These are phyloP conservation scores for Lagopus leucura DNA, from an alignment of 2,113 vertebrate genomes.

Conservation along the genomic window DNA sequence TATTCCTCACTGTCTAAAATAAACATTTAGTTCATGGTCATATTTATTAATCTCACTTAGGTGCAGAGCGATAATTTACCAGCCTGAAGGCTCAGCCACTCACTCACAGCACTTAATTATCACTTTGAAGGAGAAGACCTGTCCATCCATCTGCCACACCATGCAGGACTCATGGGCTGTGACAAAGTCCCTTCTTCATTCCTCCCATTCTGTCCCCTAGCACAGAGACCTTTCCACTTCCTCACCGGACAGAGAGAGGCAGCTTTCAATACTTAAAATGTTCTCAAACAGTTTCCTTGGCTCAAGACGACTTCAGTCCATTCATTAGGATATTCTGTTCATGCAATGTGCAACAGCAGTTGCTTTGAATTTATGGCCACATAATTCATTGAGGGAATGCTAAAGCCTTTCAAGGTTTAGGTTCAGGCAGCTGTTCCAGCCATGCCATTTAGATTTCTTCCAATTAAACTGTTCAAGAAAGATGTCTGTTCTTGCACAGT, in stretches of 20 bases:
- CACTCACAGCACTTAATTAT: constrained; percentile 25
- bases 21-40: constrained; percentile 22
- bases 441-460: neutral
- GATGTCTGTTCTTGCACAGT: neutral
- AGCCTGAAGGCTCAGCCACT: neutral
- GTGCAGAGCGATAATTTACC: neutral
- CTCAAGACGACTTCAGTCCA: neutral
- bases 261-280: neutral
- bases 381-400: neutral
- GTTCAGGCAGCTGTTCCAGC: neutral
- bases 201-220: neutral
- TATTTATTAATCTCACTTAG: constrained; percentile 60
- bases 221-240: neutral
- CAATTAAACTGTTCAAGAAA: neutral
- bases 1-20: constrained; percentile 6
- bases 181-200: neutral
- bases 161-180: neutral
- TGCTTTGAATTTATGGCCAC: neutral
- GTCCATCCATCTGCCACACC: neutral
- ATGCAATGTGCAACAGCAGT: neutral
- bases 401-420: neutral
- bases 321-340: neutral
- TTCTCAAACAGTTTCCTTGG: neutral
- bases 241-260: neutral
- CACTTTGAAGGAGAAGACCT: constrained; percentile 4